A percentile compares a stretch with the other conserved stretches of the same genome.
Conservation (phyloP, 2,113 vertebrate genomes). For the Malurus alboscapulatus region DNA sequence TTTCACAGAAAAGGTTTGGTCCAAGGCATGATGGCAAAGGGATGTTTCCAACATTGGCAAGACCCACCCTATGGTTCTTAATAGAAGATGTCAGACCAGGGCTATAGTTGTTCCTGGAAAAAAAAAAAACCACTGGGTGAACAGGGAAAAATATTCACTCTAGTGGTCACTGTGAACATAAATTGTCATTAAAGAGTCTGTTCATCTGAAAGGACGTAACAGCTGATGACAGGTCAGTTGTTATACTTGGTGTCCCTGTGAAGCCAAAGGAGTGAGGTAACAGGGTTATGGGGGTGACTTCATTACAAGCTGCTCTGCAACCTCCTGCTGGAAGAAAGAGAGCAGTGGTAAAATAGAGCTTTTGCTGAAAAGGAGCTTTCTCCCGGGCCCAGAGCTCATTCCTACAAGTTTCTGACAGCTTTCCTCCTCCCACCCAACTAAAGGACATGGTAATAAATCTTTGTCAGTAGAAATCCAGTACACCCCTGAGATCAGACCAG, state of each 20-base stretch:
- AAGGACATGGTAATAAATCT: slow-evolving; percentile 34
- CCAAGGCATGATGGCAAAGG: not conserved
- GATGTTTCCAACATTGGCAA: not conserved
- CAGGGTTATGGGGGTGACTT: not conserved
- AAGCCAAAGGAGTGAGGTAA: slow-evolving; percentile 25
- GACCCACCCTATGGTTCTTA: not conserved
- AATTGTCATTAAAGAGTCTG: not conserved
- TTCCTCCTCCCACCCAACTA: not conserved
- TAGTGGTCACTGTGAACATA: not conserved
- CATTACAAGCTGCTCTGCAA: not conserved
- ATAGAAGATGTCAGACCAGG: not conserved
- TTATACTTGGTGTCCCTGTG: not conserved
- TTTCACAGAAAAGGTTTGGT: not conserved
- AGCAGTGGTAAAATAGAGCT: not conserved
- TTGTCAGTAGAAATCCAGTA: slow-evolving; percentile 1
- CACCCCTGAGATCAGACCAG: accelerated
- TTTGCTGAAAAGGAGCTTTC: slow-evolving; percentile 27
- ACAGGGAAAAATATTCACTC: not conserved
- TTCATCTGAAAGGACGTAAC: not conserved
- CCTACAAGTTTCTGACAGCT: slow-evolving; percentile 17
- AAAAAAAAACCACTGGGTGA: not conserved
- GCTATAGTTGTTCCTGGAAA: not conserved
- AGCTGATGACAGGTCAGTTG: slow-evolving; percentile 12
- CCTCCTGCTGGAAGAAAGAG: not conserved
- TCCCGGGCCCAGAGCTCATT: not conserved